These are phyloP conservation scores for Suricata suricatta DNA, from an alignment of 2,113 vertebrate species.

Conservation along the genomic window DNA sequence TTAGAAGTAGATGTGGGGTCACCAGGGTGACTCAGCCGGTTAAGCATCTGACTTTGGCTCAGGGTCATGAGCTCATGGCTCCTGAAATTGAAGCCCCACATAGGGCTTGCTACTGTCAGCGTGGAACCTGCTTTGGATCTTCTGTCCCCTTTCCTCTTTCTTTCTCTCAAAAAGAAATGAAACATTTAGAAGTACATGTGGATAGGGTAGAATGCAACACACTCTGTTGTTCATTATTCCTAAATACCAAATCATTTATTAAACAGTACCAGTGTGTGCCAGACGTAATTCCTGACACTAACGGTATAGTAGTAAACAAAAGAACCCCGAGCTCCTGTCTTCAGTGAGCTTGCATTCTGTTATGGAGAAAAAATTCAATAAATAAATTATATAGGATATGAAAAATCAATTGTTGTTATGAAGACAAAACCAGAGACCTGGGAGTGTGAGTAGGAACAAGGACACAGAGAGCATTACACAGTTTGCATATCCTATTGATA, in stretches of 20 bases:
- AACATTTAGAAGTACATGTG: background rate
- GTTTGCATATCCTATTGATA: background rate
- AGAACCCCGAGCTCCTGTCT: background rate
- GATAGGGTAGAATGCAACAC: conserved; percentile 49
- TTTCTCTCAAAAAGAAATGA: too few relatives aligned
- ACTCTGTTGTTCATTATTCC: conserved; percentile 59
- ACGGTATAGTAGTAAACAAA: background rate
- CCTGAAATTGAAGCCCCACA: too few relatives aligned
- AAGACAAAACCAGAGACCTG: background rate
- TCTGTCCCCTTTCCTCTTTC: too few relatives aligned
- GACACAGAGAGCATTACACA: background rate
- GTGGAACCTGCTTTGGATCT: too few relatives aligned
- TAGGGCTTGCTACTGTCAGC: too few relatives aligned
- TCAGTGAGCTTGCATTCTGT: background rate
- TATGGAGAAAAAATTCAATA: background rate
- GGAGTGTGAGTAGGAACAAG: too few relatives aligned
- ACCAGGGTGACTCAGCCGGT: too few relatives aligned
- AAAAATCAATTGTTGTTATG: background rate
- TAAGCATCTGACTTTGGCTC: too few relatives aligned
- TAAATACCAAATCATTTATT: background rate
- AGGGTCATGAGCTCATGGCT: too few relatives aligned
- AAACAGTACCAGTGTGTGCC: background rate
- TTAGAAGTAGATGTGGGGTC: background rate
- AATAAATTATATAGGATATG: background rate
- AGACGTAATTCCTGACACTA: background rate